Evolutionary conservation across 2,797 vertebrate species (phyloP).

Genomic region (Amblyopsis hoosieri): DNA sequence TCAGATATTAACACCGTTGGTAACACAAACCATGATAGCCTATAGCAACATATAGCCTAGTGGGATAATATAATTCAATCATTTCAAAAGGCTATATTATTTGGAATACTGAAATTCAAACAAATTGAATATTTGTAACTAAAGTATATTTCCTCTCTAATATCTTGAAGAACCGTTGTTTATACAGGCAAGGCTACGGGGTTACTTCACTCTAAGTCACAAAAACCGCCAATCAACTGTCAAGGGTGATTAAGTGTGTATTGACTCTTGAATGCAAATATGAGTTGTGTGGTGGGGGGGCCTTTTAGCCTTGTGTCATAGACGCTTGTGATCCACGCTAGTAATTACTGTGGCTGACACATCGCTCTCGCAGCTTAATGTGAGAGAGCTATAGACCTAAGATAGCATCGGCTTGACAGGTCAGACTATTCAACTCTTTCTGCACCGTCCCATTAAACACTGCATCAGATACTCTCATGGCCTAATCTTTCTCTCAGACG

Average conservation of each 20-base stretch:
- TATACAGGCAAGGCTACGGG: no score
- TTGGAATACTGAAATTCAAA: no score
- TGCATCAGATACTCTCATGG: not conserved
- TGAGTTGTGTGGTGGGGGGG: conserved; percentile 50
- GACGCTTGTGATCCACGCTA: conserved; percentile 55
- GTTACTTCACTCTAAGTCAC: not conserved
- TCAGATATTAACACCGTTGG: no score
- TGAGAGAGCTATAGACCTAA: conserved; percentile 38
- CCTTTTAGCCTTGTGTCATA: conserved; percentile 63
- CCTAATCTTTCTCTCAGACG: conserved; percentile 33
- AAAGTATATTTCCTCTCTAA: no score
- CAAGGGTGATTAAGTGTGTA: conserved; percentile 51
- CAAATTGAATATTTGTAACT: no score
- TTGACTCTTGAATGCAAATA: conserved; percentile 38
- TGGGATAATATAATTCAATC: no score
- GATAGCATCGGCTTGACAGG: conserved; percentile 25
- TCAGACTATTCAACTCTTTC: conserved; percentile 37
- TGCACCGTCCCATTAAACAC: conserved; percentile 34
- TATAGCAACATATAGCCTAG: no score
- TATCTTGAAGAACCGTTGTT: no score
- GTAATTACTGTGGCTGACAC: conserved; percentile 67
- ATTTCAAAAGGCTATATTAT: no score
- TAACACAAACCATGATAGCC: no score
- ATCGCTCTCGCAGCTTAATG: conserved; percentile 54
- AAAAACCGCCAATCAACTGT: conserved; percentile 36